Percentiles rank a stretch among this genome's conserved stretches.
These are phyloP conservation scores for Erethizon dorsatum DNA, from an alignment of 2,797 vertebrate species.

Conservation along the genomic window DNA sequence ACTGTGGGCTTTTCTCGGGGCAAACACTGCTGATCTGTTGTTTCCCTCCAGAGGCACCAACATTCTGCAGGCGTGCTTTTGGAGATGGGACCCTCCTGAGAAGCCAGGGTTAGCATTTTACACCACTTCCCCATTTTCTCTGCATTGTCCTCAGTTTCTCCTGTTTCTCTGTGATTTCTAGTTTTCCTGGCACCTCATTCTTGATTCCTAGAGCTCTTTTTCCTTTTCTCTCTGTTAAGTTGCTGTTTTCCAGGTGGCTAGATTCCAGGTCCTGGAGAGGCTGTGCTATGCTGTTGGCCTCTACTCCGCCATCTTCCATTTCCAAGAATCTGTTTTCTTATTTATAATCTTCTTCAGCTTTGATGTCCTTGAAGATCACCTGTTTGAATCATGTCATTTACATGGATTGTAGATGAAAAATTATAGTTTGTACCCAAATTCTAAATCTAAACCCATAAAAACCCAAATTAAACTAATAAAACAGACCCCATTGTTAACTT, in stretches of 20 bases:
- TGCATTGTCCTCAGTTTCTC: neutral
- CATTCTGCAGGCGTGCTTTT: neutral
- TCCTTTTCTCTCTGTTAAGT: too few relatives aligned
- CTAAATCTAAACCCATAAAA: neutral
- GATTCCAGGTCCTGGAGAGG: neutral
- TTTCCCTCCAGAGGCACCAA: neutral
- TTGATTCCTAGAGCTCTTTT: neutral
- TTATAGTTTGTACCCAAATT: neutral
- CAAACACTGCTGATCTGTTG: neutral
- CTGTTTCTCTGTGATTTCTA: neutral
- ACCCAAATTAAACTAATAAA: neutral
- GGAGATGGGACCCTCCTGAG: neutral
- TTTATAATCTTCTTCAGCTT: neutral
- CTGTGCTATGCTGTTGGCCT: neutral
- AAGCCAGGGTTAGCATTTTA: neutral
- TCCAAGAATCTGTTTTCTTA: neutral
- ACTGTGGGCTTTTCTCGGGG: neutral
- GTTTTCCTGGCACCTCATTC: neutral
- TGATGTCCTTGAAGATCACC: neutral
- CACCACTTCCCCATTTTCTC: neutral
- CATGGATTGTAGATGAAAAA: neutral
- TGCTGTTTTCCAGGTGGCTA: neutral
- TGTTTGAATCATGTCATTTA: neutral
- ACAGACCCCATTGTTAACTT: neutral
- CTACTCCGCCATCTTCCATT: neutral